Conservation (phyloP, 1,140 invertebrate species). For the Philopotamus ludificatus region DNA sequence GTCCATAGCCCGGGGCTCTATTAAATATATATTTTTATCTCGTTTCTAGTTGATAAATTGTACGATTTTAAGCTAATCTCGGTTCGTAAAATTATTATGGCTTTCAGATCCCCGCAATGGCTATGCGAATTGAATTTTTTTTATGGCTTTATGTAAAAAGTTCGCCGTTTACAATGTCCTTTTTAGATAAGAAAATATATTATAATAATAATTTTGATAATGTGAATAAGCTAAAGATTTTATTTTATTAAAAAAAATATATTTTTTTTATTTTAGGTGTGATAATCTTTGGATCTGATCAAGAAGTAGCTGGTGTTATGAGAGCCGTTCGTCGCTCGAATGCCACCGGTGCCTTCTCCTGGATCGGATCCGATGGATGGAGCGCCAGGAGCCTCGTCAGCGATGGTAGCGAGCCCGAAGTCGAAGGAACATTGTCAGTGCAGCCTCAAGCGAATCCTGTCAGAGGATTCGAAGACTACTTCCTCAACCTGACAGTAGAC, state of each 20-base stretch:
- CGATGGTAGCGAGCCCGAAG: conserved; percentile 83
- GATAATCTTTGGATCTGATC: conserved; percentile 94
- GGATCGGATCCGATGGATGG: conserved; percentile 96
- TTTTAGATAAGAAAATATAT: no score
- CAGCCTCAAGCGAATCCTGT: conserved; percentile 89
- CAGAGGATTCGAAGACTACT: conserved; percentile 84
- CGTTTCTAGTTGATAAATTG: no score
- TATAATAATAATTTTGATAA: no score
- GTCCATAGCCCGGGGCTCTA: no score
- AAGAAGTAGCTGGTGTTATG: conserved; percentile 94
- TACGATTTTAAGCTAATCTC: no score
- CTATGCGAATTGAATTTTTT: no score
- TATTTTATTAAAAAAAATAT: no score
- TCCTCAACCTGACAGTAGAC: conserved; percentile 78
- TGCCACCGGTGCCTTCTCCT: conserved; percentile 87
- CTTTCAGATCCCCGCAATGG: neutral
- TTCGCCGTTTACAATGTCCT: no score
- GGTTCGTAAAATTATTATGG: neutral
- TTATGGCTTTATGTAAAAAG: no score
- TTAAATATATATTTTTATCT: no score
- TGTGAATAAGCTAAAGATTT: no score
- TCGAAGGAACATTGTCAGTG: conserved; percentile 88
- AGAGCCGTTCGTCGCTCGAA: conserved; percentile 81
- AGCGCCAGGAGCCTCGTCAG: conserved; percentile 79
- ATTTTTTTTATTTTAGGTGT: no score